Conservation (phyloP, 2,797 vertebrate genomes). For the Danio kyathit region DNA sequence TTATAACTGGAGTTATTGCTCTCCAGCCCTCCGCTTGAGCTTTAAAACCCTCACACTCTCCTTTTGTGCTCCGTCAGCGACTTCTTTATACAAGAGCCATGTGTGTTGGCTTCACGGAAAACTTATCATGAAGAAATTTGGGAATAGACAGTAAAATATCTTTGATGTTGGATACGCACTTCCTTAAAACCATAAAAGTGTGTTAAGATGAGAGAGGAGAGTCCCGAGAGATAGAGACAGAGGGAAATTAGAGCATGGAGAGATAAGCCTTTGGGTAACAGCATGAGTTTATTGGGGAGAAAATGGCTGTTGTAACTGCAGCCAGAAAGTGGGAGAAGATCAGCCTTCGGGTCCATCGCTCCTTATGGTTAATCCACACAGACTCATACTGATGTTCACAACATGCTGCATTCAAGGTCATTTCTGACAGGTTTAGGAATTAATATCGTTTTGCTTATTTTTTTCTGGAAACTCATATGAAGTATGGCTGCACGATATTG, state of each 20-base stretch:
- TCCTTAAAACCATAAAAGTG: constrained; percentile 43
- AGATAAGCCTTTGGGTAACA: constrained; percentile 38
- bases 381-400: constrained; percentile 15
- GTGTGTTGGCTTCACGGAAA: constrained; percentile 59
- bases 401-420: constrained; percentile 21
- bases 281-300: constrained; percentile 32
- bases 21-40: constrained; percentile 68
- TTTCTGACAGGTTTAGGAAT: constrained; percentile 35
- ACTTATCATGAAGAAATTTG: constrained; percentile 52
- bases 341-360: background rate
- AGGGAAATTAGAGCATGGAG: constrained; percentile 22
- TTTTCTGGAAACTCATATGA: background rate
- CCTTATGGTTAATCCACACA: constrained; percentile 22
- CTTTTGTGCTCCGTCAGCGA: constrained; percentile 71
- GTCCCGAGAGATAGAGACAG: constrained; percentile 37
- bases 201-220: constrained; percentile 36
- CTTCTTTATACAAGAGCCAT: constrained; percentile 59
- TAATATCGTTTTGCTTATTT: constrained; percentile 1
- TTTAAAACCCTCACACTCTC: constrained; percentile 65
- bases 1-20: constrained; percentile 67
- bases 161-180: constrained; percentile 63
- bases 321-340: constrained; percentile 13
- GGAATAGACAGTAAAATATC: constrained; percentile 61
- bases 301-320: constrained; percentile 17
- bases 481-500: no score